Evolutionary conservation across 2,113 vertebrate species (phyloP), one percentile per base, ranked within the genome.

Genomic region (Nothoprocta pentlandii): DNA sequence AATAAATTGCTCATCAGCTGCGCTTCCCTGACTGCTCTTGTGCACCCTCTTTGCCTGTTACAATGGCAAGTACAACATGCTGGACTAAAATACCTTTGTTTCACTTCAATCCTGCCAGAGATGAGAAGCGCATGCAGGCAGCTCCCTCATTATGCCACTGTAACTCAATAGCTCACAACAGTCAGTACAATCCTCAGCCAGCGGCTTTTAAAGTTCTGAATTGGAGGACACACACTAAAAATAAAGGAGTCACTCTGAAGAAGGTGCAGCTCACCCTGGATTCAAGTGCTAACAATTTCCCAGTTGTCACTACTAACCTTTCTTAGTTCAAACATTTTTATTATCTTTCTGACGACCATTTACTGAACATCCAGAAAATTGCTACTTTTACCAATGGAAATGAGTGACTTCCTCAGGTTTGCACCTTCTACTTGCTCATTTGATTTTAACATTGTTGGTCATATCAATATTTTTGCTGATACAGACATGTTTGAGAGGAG

Each of bases 1-100:
- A 85, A 12, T 67, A 84, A 83, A 2, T 71, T 67, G 36, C 41
- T 66, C 51, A 30, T 91, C 44, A 71, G 32, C 47, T 54, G 28
- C 89, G n/a, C 41, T 87, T 93, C 46, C 49, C 49, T 83, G 74
- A 74, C 63, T 62, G 36, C 53, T 83, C 54, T 76, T 74, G n/a
- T 1, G 1, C 26, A 73, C 16, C 11, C 9, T 79, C 41, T 85
- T 47, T 16, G 32, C n/a, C 54, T 54, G 36, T 77, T 85, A 16
- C 1, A 90, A 59, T 3, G 6, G 44, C 54, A 93, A 90, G 23
- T 66, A 59, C 36, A 63, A 46, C 1, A 21, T 34, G 26, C 80
- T 77, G 80, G 54, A 66, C n/a, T 69, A 49, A 87, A 92, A 92
- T 54, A 83, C 30, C 42, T 91, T 82, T 76, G 41, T 82, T 91